Percentiles rank a stretch among this genome's conserved stretches.
Conservation (phyloP, 2,888 invertebrate species). For the Trissonchulus latispiculum region DNA sequence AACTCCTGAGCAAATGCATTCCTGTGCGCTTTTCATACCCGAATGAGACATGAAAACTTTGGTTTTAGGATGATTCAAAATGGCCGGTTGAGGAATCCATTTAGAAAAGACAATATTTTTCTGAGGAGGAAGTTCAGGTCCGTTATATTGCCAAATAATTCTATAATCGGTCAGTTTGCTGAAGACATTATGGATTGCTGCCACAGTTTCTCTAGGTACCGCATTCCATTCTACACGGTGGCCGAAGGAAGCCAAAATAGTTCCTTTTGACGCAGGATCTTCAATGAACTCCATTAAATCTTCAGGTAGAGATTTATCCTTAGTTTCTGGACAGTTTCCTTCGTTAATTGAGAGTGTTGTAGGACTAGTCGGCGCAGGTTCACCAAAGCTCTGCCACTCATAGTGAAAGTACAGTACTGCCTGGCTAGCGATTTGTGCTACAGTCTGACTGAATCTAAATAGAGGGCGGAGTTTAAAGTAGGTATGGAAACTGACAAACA, state of each 20-base stretch:
- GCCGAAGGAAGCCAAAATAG: slow-evolving; percentile 28
- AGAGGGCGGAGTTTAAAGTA: no score
- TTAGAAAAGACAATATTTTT: no score
- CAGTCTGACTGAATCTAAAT: not conserved
- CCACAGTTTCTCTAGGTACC: slow-evolving; percentile 13
- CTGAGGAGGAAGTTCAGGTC: no score
- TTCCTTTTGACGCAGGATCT: slow-evolving; percentile 26
- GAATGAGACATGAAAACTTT: no score
- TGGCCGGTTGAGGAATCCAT: no score
- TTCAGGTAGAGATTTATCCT: no score
- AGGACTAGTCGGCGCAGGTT: not conserved
- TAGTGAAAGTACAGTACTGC: no score
- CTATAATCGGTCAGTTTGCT: slow-evolving; percentile 15
- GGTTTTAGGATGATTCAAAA: no score
- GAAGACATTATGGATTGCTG: slow-evolving; percentile 3
- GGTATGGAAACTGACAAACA: not conserved
- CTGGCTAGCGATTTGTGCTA: not conserved
- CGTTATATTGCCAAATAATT: slow-evolving; percentile 27
- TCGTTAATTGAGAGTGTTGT: not conserved
- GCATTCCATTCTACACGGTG: slow-evolving; percentile 26
- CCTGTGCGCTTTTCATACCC: no score
- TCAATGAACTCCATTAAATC: no score
- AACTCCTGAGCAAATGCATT: no score
- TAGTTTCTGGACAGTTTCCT: not conserved
- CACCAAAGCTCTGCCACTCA: no score